Evolutionary conservation across 2,888 invertebrate species (phyloP).

Genomic region (Dioctria rufipes): DNA sequence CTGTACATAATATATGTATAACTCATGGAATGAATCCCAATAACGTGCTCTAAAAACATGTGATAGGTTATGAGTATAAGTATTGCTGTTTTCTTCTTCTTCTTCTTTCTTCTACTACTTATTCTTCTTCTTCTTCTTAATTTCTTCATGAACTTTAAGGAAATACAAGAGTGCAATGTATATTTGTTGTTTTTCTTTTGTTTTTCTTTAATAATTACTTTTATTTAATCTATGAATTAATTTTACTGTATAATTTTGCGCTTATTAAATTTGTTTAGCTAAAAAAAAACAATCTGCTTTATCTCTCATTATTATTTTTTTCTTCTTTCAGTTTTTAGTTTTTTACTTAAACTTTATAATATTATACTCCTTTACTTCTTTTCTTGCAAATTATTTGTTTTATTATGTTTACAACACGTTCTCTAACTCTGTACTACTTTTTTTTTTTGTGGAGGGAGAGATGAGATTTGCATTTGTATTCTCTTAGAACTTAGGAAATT

Average conservation of each 20-base stretch:
- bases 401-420: neutral
- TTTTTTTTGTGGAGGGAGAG: no score
- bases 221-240: slow-evolving; percentile 50
- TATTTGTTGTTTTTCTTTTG: neutral
- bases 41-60: no score
- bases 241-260: slow-evolving; percentile 49
- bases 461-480: no score
- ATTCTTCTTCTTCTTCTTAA: neutral
- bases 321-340: neutral
- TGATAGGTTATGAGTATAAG: no score
- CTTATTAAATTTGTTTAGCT: slow-evolving; percentile 48
- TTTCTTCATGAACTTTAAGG: slow-evolving; percentile 29
- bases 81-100: neutral
- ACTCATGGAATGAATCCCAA: no score
- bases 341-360: slow-evolving; percentile 21
- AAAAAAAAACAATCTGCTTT: slow-evolving; percentile 35
- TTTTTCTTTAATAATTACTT: slow-evolving; percentile 33
- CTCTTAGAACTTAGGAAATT: no score
- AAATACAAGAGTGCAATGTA: slow-evolving; percentile 46
- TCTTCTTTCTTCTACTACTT: slow-evolving; percentile 9
- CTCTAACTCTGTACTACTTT: neutral
- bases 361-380: neutral
- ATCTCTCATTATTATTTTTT: slow-evolving; percentile 19
- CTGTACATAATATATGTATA: no score
- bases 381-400: slow-evolving; percentile 16